Evolutionary conservation across 2,888 invertebrate species (phyloP).

Genomic region (Horisme vitalbata): DNA sequence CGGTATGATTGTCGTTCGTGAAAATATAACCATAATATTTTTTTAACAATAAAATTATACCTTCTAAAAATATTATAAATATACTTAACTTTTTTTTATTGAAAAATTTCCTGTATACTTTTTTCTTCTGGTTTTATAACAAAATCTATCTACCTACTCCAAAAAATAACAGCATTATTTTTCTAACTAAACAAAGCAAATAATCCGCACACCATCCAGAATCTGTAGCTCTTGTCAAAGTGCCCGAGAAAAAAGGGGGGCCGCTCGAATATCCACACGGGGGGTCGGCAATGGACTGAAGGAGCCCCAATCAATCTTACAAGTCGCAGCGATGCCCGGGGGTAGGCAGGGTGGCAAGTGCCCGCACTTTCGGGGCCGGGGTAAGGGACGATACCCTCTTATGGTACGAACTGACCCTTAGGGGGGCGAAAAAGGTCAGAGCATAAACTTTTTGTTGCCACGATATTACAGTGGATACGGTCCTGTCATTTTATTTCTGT

Average conservation of each 20-base stretch:
- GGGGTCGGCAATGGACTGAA: slow-evolving; percentile 81
- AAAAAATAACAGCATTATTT: background rate
- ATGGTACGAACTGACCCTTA: slow-evolving; percentile 73
- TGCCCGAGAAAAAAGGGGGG: slow-evolving; percentile 75
- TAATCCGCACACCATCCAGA: slow-evolving; percentile 50
- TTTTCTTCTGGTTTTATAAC: too few species aligned
- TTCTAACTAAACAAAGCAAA: background rate
- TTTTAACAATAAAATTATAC: too few species aligned
- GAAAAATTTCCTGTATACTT: too few species aligned
- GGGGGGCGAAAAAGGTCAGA: slow-evolving; percentile 68
- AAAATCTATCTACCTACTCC: too few species aligned
- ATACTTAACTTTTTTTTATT: too few species aligned
- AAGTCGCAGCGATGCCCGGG: slow-evolving; percentile 69
- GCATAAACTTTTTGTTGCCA: slow-evolving; percentile 66
- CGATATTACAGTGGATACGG: slow-evolving; percentile 44
- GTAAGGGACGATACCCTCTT: slow-evolving; percentile 79
- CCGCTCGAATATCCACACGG: slow-evolving; percentile 73
- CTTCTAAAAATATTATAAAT: too few species aligned
- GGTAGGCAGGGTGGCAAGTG: slow-evolving; percentile 44
- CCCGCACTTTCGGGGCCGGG: slow-evolving; percentile 51
- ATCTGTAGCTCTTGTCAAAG: slow-evolving; percentile 55
- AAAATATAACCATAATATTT: too few species aligned
- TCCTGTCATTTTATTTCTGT: slow-evolving; percentile 36
- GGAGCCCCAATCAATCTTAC: slow-evolving; percentile 84
- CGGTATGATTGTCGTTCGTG: too few species aligned